A percentile compares a stretch with the other conserved stretches of the same genome.
phyloP scores from a whole-genome alignment of 2,113 vertebrate genomes.

The Cinclus mexicanus region DNA sequence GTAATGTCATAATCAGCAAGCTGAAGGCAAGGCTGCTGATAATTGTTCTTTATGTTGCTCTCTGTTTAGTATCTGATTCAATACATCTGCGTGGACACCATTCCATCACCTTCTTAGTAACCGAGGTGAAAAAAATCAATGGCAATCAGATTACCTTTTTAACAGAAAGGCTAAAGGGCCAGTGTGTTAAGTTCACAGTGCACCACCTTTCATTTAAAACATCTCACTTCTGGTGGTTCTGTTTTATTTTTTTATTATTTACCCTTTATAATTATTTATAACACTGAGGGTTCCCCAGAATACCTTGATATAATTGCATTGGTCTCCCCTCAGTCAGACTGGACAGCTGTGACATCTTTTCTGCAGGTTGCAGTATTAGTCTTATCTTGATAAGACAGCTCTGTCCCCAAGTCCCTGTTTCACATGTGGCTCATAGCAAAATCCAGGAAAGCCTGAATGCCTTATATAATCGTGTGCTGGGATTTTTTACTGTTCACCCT shows the following conservation, averaged over 20 bases:
- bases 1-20: conserved; percentile 87
- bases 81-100: conserved; percentile 87
- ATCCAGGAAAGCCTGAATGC: not conserved
- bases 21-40: conserved; percentile 83
- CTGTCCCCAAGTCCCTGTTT: not conserved
- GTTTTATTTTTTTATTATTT: conserved; percentile 80
- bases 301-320: conserved; percentile 29
- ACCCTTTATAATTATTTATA: conserved; percentile 84
- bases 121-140: conserved; percentile 92
- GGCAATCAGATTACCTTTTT: conserved; percentile 94
- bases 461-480: not conserved
- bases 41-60: conserved; percentile 89
- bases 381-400: not conserved
- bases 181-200: conserved; percentile 85
- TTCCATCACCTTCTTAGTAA: conserved; percentile 89
- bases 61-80: conserved; percentile 88
- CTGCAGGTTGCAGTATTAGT: not conserved
- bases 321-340: conserved; percentile 12
- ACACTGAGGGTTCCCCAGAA: not conserved
- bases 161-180: conserved; percentile 87
- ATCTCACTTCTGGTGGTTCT: conserved; percentile 71
- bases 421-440: not conserved
- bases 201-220: conserved; percentile 85
- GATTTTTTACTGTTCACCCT: not conserved
- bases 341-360: not conserved